Percentiles rank a stretch among this genome's conserved stretches.
These are phyloP conservation scores for Polyergus mexicanus DNA, from an alignment of 1,140 invertebrate species.

Conservation along the genomic window DNA sequence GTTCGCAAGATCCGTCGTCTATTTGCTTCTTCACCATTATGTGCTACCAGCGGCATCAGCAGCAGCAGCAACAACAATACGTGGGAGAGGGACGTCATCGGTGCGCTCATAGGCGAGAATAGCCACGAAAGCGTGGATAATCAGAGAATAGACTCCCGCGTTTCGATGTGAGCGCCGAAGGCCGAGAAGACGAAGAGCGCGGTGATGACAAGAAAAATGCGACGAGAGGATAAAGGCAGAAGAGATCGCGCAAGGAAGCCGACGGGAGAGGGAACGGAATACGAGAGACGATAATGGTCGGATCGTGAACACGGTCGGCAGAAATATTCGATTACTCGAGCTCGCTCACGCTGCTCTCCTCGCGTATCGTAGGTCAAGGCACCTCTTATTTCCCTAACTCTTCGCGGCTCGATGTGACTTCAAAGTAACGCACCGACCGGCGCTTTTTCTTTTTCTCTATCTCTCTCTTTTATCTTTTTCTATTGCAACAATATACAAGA, in stretches of 20 bases:
- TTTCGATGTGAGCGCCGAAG: slow-evolving; percentile 16
- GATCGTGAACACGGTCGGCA: slow-evolving; percentile 35
- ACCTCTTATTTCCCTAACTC: slow-evolving; percentile 61
- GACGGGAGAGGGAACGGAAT: not conserved
- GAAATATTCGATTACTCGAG: slow-evolving; percentile 44
- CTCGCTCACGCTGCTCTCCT: slow-evolving; percentile 21
- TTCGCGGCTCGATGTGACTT: slow-evolving; percentile 37
- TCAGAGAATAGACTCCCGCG: slow-evolving; percentile 57
- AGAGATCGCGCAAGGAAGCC: no score
- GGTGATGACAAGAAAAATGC: slow-evolving; percentile 14
- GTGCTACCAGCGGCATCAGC: slow-evolving; percentile 59
- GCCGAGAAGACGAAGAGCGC: not conserved
- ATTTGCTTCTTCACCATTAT: slow-evolving; percentile 14
- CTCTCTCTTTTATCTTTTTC: not conserved
- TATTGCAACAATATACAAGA: slow-evolving; percentile 9
- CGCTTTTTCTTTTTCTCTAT: not conserved
- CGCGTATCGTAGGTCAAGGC: slow-evolving; percentile 56
- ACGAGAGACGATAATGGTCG: slow-evolving; percentile 44
- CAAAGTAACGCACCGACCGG: slow-evolving; percentile 50
- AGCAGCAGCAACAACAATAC: not conserved
- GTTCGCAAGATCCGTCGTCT: slow-evolving; percentile 6
- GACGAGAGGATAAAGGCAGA: not conserved
- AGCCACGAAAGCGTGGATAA: slow-evolving; percentile 67
- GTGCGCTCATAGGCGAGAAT: slow-evolving; percentile 62
- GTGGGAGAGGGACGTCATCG: slow-evolving; percentile 25